These are phyloP conservation scores for Nylanderia fulva DNA, from an alignment of 1,140 invertebrate species.

Conservation along the genomic window DNA sequence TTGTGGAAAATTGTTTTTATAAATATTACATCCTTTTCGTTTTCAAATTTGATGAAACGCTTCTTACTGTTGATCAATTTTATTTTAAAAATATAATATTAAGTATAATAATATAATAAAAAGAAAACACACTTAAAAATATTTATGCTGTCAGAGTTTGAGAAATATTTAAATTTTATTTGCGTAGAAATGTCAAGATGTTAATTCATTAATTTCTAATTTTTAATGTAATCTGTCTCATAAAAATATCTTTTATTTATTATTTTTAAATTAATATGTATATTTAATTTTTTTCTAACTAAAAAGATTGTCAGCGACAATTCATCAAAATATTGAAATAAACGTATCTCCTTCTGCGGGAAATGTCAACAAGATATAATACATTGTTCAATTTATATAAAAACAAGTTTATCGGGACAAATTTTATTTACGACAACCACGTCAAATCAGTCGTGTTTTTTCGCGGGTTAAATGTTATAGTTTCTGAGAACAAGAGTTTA, in stretches of 20 bases:
- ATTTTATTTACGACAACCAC: too few relatives aligned
- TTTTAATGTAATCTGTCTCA: not conserved
- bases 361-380: constrained; percentile 12
- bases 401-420: constrained; percentile 25
- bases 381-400: not conserved
- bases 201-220: not conserved
- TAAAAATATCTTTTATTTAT: not conserved
- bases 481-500: constrained; percentile 7
- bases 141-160: not conserved
- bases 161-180: not conserved
- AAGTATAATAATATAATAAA: not conserved
- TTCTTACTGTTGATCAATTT: too few relatives aligned
- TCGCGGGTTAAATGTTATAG: not conserved
- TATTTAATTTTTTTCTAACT: not conserved
- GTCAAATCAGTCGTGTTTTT: not conserved
- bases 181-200: not conserved
- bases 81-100: too few relatives aligned
- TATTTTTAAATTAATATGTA: not conserved
- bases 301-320: not conserved
- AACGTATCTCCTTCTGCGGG: not conserved
- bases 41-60: not conserved
- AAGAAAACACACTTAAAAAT: not conserved
- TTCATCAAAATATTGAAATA: not conserved
- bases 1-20: not conserved
- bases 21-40: not conserved